These are phyloP conservation scores for Sorex maritimensis DNA, from an alignment of 2,797 vertebrate species.

Conservation along the genomic window DNA sequence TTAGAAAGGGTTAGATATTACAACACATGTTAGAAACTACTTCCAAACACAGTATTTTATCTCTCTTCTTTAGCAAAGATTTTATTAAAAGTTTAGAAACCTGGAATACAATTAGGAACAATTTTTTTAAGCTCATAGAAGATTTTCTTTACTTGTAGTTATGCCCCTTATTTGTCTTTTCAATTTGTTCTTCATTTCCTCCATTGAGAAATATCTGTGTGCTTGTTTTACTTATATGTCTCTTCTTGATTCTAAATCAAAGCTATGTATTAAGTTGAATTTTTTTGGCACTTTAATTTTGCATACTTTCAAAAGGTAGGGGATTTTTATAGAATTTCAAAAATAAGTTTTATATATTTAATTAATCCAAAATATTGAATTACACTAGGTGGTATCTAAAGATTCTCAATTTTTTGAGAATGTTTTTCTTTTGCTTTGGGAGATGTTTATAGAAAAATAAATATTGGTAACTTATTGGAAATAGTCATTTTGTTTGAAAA, in stretches of 20 bases:
- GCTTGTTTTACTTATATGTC: background rate
- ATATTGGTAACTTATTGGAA: background rate
- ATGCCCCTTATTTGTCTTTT: background rate
- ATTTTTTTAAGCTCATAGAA: background rate
- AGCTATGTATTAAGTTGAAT: background rate
- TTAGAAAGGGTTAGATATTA: background rate
- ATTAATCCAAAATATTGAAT: background rate
- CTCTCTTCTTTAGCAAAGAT: background rate
- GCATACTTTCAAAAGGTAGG: background rate
- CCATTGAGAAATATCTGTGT: background rate
- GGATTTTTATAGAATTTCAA: background rate
- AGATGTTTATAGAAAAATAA: background rate
- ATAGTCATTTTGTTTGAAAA: background rate
- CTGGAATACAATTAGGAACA: background rate
- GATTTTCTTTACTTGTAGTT: background rate
- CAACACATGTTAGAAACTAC: background rate
- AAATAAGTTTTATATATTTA: conserved; percentile 7
- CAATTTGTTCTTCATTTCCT: background rate
- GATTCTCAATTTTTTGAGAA: background rate
- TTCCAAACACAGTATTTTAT: background rate
- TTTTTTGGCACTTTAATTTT: background rate
- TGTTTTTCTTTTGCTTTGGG: too few species aligned
- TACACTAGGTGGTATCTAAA: background rate
- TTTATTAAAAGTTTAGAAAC: background rate
- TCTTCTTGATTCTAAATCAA: conserved; percentile 22